A percentile compares a stretch with the other conserved stretches of the same genome.
These are phyloP conservation scores for Lateolabrax maculatus DNA, from an alignment of 2,797 vertebrate genomes.

Conservation along the genomic window DNA sequence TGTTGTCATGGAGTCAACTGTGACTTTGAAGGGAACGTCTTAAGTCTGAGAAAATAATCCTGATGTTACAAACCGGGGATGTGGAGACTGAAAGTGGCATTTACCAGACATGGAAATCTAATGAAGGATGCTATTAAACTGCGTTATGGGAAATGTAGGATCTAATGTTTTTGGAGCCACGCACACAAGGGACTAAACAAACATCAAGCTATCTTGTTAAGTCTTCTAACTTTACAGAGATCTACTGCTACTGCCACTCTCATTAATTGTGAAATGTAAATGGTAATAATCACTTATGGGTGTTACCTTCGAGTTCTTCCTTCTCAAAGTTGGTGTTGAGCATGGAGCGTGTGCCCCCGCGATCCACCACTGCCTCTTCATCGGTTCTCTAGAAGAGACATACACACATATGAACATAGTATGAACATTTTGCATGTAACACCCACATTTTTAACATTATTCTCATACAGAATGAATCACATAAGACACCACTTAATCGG, in stretches of 20 bases:
- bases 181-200: too few species aligned
- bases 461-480: neutral
- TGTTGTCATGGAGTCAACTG: too few species aligned
- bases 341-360: conserved; percentile 97
- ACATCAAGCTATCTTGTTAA: too few species aligned
- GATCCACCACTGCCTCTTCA: conserved; percentile 97
- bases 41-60: too few species aligned
- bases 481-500: neutral
- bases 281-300: neutral
- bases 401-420: neutral
- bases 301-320: conserved; percentile 97
- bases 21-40: too few species aligned
- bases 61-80: too few species aligned
- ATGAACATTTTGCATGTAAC: neutral
- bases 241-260: neutral
- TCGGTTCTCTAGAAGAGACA: conserved; percentile 91
- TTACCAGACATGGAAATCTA: neutral
- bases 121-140: neutral
- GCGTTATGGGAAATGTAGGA: neutral
- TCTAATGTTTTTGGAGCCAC: neutral
- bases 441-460: neutral
- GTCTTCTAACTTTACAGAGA: too few species aligned
- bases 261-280: neutral
- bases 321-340: conserved; percentile 99
- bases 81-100: too few species aligned